phyloP scores from a whole-genome alignment of 2,113 vertebrate species.

The Aix galericulata region DNA sequence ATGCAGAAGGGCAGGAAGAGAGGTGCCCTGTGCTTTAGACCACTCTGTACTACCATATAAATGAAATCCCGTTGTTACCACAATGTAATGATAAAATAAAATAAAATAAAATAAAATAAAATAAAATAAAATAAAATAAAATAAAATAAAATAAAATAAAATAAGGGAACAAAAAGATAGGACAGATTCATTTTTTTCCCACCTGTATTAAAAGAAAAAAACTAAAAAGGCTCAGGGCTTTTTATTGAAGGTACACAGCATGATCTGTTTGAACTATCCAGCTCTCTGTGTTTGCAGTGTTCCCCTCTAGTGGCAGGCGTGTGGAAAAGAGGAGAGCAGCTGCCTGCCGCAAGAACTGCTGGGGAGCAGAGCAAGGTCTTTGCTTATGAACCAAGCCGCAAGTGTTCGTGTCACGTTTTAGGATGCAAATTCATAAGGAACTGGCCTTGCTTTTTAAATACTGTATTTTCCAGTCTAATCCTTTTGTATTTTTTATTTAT shows the following conservation, averaged over 20 bases:
- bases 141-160: too few relatives aligned
- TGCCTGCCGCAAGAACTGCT: accelerated
- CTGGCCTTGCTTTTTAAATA: neutral
- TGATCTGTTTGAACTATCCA: neutral
- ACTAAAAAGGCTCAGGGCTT: accelerated
- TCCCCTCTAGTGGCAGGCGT: neutral
- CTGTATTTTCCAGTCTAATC: neutral
- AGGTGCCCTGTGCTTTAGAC: neutral
- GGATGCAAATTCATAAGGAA: neutral
- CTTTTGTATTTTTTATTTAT: neutral
- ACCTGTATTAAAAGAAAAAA: neutral
- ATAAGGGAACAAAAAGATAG: neutral
- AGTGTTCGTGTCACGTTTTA: neutral
- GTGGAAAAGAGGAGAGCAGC: neutral
- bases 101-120: neutral
- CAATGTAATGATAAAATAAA: neutral
- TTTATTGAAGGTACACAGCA: neutral
- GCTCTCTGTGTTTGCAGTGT: neutral
- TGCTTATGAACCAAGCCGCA: neutral
- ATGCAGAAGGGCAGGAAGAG: neutral
- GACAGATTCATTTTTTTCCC: neutral
- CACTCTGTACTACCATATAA: neutral
- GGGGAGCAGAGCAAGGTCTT: neutral
- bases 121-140: neutral
- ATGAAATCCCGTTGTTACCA: neutral